Base-by-base conservation (phyloP, 2,888 invertebrate species). In the Chironomus riparius region DNA sequence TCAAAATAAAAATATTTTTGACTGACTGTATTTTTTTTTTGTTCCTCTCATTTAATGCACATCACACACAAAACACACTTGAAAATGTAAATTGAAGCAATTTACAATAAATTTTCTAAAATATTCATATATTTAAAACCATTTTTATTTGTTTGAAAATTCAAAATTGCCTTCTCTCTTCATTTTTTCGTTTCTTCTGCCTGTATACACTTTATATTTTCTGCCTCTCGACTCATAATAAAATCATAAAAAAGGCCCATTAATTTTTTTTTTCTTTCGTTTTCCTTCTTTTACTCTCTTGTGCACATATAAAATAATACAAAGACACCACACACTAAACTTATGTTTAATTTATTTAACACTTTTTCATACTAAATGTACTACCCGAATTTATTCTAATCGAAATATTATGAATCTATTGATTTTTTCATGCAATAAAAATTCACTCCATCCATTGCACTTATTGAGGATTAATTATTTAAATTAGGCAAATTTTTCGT, bases 401-500 rank as follows among this genome's bases (percentile, higher is more conserved):
- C 72, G 72, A 72, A 61, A 38, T 38, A 72, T 72, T 72, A 62
- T 13, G 61, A 72, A 38, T 62, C 47, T 62, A 72, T 72, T 38
- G 72, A 72, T 72, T 72, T 72, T 72, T 62, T 61, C 72, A 61
- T 24, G n/a, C 61, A 21, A 72, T 72, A 72, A 72, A 72, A 72
- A 28, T 72, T 62, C 61, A 61, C 72, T 72, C 72, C 72, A 62
- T 72, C 72, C 72, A 72, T 72, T 72, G 72, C 72, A 72, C 72
- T 72, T 68, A 61, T 61, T 72, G 61, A 62, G 72, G 72, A 72
- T 72, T 72, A 72, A 72, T 72, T 72, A 72, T 72, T 72, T 72
- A 72, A 72, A 72, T 72, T 72, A 72, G 72, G 72, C 72, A 72
- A 72, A 72, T 72, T 72, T 38, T 72, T 72, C 72, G 72, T 72